phyloP scores from a whole-genome alignment of 2,888 invertebrate genomes.

The Oxytorus armatus region DNA sequence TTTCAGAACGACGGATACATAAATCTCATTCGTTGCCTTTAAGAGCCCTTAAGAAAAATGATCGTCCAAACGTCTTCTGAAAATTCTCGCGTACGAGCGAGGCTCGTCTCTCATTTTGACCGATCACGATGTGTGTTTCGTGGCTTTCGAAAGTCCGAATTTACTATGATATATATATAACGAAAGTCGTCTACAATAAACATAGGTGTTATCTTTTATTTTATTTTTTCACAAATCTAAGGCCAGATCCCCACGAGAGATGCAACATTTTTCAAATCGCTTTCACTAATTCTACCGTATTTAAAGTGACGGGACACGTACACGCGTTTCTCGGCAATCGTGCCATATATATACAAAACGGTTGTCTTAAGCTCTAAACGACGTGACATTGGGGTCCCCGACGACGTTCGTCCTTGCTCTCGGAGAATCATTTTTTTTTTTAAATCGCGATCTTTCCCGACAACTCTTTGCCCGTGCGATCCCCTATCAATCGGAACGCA shows the following conservation, averaged over 20 bases:
- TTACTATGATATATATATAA: conserved; percentile 35
- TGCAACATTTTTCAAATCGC: conserved; percentile 60
- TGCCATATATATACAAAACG: conserved; percentile 7
- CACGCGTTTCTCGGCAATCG: conserved; percentile 13
- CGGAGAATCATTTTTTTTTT: background rate
- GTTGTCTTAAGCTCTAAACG: conserved; percentile 12
- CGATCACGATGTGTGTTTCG: conserved; percentile 54
- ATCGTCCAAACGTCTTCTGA: conserved; percentile 46
- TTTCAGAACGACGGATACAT: conserved; percentile 26
- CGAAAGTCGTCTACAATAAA: conserved; percentile 53
- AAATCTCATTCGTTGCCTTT: conserved; percentile 32
- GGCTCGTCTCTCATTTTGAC: conserved; percentile 43
- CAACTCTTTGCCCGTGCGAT: conserved; percentile 6
- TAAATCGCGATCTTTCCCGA: background rate
- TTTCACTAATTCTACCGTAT: conserved; percentile 34
- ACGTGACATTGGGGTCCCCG: conserved; percentile 6
- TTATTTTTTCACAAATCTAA: conserved; percentile 36
- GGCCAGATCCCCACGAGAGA: conserved; percentile 16
- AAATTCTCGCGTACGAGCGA: conserved; percentile 38
- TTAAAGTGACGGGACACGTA: conserved; percentile 3
- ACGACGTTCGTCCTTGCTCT: background rate
- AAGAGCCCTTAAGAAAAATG: conserved; percentile 46
- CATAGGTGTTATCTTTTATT: conserved; percentile 48
- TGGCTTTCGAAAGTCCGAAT: conserved; percentile 22
- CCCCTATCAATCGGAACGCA: conserved; percentile 39